Evolutionary conservation across 2,888 invertebrate genomes (phyloP).

Genomic region (Odontocolon sp.): DNA sequence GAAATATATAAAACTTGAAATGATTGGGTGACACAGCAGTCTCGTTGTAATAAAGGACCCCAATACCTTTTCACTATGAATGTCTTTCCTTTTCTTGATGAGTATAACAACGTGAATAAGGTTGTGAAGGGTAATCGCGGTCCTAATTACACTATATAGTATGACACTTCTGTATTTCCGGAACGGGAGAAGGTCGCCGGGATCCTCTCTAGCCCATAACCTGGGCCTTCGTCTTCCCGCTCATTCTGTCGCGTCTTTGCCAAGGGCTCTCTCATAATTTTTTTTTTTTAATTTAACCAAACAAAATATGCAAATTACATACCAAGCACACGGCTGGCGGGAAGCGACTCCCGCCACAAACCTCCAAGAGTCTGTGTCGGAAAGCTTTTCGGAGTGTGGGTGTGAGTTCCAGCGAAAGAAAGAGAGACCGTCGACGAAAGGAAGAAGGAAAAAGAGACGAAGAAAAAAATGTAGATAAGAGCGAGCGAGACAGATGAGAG

Average conservation of each 20-base stretch:
- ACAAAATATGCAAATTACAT: slow-evolving; percentile 79
- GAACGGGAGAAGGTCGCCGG: slow-evolving; percentile 31
- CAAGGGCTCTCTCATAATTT: slow-evolving; percentile 34
- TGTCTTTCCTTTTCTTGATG: not conserved
- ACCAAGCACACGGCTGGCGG: slow-evolving; percentile 43
- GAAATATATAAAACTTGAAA: slow-evolving; percentile 6
- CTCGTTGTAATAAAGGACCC: not conserved
- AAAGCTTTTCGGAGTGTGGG: slow-evolving; percentile 38
- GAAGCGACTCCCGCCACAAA: slow-evolving; percentile 21
- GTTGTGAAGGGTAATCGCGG: slow-evolving; percentile 56
- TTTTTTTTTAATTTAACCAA: slow-evolving; percentile 37
- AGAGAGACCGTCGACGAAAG: slow-evolving; percentile 32
- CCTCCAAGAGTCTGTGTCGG: slow-evolving; percentile 33
- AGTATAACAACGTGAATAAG: slow-evolving; percentile 30
- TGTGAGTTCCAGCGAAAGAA: slow-evolving; percentile 28
- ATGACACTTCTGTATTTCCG: slow-evolving; percentile 60
- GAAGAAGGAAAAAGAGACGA: not conserved
- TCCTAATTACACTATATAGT: slow-evolving; percentile 62
- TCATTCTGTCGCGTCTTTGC: slow-evolving; percentile 21
- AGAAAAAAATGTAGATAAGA: slow-evolving; percentile 27
- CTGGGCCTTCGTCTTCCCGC: too few species aligned
- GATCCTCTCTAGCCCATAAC: too few species aligned
- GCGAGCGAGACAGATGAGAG: slow-evolving; percentile 63
- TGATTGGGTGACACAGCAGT: not conserved
- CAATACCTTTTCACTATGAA: not conserved